Base-by-base conservation (phyloP, 1,140 invertebrate species). In the Aricia agestis region DNA sequence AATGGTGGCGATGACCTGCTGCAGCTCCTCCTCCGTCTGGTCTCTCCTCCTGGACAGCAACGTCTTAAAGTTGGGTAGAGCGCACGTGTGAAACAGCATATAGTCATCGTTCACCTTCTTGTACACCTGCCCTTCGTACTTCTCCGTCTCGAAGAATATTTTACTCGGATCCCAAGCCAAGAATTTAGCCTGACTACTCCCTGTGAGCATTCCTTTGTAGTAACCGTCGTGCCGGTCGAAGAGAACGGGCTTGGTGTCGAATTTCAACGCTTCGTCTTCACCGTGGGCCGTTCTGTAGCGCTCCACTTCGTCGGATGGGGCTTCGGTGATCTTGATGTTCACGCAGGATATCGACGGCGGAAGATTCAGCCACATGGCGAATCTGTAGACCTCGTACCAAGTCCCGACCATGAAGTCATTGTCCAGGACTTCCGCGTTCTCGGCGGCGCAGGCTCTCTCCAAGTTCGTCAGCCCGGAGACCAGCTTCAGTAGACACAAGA, bases 51-150 rank as follows among this genome's bases (percentile, higher is more conserved):
- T 68, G 6, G 69, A 74, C 10, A 68, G 18, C 9, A 74, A n/a
- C 66, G 61, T 69, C 59, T 72, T 69, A 6, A 15, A 41, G 36
- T 65, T 4, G n/a, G 67, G 59, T 15, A 68, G 6, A 0, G 25
- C 6, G 45, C 74, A 73, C 18, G 68, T 11, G 10, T 71, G 61
- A 5, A 59, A 73, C 1, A 73, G 32, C 15, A 76, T 66, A 15
- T 69, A 76, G 65, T 76, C 69, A 15, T 76, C 63, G 25, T 68
- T 73, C 4, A 73, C 18, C n/a, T 71, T 76, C 19, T 17, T 32
- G 52, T 68, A 76, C 6, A 76, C 69, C 31, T 19, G 42, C 6
- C 31, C 67, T 59, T 61, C 45, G 25, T 69, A 71, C 6, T 2
- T 17, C 4, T 58, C 13, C 11, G 32, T 11, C 1, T n/a, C 15